phyloP scores from a whole-genome alignment of 2,888 invertebrate species.

The Stomorhina lunata region DNA sequence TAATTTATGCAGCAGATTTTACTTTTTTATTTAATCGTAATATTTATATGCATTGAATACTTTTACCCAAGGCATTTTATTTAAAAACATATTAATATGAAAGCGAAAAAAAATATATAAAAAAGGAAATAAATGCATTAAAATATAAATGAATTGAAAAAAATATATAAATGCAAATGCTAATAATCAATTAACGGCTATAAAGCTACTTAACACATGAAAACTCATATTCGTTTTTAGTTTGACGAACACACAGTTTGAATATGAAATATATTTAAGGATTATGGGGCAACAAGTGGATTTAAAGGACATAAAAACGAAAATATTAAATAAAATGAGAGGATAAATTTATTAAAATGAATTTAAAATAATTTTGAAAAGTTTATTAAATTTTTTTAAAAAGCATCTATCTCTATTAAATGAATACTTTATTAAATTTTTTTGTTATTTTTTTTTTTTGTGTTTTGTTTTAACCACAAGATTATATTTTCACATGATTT shows the following conservation, averaged over 20 bases:
- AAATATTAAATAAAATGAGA: too few species aligned
- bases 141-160: background rate
- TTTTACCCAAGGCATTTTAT: background rate
- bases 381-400: background rate
- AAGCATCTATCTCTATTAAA: background rate
- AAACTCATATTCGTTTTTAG: background rate
- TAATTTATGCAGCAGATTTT: constrained; percentile 29
- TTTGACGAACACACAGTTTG: background rate
- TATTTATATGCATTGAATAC: background rate
- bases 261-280: background rate
- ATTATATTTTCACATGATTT: constrained; percentile 13
- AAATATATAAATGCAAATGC: constrained; percentile 18
- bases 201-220: background rate
- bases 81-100: background rate
- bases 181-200: constrained; percentile 28
- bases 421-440: background rate
- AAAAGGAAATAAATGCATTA: background rate
- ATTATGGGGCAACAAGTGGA: constrained; percentile 1
- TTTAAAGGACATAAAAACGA: background rate
- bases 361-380: background rate
- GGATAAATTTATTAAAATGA: too few species aligned
- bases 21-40: constrained; percentile 30
- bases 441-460: too few species aligned
- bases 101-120: background rate
- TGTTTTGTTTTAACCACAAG: background rate